phyloP scores from a whole-genome alignment of 2,797 vertebrate species.

The Zalophus californianus region DNA sequence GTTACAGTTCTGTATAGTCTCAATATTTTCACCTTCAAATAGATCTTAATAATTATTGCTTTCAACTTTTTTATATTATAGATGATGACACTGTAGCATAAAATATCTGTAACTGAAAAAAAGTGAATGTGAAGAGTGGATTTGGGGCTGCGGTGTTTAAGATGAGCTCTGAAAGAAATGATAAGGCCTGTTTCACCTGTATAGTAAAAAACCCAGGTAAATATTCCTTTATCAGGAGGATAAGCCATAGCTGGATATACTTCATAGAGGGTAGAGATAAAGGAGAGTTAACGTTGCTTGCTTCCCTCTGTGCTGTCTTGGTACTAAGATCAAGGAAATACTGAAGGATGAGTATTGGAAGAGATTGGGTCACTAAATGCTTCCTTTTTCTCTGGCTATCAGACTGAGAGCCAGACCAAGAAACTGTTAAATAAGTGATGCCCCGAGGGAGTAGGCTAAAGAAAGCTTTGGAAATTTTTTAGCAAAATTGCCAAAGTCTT shows the following conservation, averaged over 20 bases:
- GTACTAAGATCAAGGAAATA: neutral
- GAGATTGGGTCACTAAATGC: neutral
- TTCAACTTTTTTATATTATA: neutral
- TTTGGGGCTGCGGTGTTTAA: neutral
- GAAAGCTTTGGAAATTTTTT: neutral
- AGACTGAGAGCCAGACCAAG: neutral
- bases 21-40: neutral
- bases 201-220: neutral
- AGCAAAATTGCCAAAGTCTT: neutral
- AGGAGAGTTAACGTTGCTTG: neutral
- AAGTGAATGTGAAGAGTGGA: neutral
- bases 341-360: neutral
- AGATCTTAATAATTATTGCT: neutral
- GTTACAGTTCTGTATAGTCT: neutral
- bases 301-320: neutral
- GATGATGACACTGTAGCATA: neutral
- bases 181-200: neutral
- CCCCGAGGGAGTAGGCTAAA: accelerated
- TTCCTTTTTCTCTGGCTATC: neutral
- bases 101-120: neutral
- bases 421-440: neutral
- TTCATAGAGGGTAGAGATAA: neutral
- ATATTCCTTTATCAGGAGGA: neutral
- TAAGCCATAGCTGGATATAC: neutral
- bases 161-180: neutral